Evolutionary conservation across 23 tunicate species (phyloP).

Genomic region (Trididemnum clinides): DNA sequence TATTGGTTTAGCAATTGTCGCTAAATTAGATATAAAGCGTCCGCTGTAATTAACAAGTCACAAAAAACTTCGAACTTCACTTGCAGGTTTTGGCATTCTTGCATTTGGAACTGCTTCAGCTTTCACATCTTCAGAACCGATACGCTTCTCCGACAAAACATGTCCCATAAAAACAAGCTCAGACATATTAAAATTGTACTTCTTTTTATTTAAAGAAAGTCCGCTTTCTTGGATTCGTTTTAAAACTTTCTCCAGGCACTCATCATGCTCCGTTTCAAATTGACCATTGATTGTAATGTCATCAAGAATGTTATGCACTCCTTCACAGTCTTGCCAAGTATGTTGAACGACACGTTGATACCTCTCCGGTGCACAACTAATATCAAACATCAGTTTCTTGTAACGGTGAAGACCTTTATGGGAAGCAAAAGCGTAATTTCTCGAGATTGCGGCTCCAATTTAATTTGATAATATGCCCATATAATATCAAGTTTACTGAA

Average conservation of each 20-base stretch:
- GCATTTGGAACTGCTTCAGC: background rate
- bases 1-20: background rate
- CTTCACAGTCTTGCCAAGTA: background rate
- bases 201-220: too few species aligned
- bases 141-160: background rate
- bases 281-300: background rate
- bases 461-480: slow-evolving; percentile 27
- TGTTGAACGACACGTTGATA: background rate
- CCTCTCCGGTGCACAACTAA: background rate
- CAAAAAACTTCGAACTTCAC: background rate
- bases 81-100: background rate
- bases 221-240: too few species aligned
- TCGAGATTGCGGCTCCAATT: slow-evolving; percentile 13
- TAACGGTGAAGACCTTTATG: background rate
- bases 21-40: background rate
- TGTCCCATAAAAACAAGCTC: slow-evolving; percentile 1
- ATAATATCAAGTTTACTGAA: slow-evolving; percentile 14
- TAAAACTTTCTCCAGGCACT: background rate
- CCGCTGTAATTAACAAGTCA: background rate
- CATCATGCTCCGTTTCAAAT: background rate
- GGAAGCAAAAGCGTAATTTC: background rate
- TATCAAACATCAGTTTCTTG: background rate
- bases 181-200: background rate
- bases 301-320: background rate
- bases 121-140: background rate